Percentiles rank a stretch among this genome's conserved stretches.
These are phyloP conservation scores for Eupithecia vulgata DNA, from an alignment of 2,888 invertebrate species.

Conservation along the genomic window DNA sequence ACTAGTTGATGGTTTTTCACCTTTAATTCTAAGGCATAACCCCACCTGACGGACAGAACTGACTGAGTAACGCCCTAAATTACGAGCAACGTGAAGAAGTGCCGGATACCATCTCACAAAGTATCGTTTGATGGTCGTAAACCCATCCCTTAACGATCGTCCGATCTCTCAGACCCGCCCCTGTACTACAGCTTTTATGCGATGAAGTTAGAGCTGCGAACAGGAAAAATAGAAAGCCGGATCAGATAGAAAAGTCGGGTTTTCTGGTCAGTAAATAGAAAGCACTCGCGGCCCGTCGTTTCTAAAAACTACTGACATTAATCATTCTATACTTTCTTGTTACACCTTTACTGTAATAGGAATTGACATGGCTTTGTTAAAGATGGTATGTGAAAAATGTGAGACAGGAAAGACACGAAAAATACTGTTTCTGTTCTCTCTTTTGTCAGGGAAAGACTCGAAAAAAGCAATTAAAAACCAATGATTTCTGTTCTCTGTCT, in stretches of 20 bases:
- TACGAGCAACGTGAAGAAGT: slow-evolving; percentile 64
- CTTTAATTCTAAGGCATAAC: slow-evolving; percentile 39
- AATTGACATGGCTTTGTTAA: not conserved
- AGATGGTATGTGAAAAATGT: not conserved
- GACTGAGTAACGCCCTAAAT: slow-evolving; percentile 60
- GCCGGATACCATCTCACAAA: slow-evolving; percentile 80
- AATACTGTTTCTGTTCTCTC: no score
- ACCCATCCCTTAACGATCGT: slow-evolving; percentile 81
- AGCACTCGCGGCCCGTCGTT: no score
- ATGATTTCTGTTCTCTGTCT: no score
- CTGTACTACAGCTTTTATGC: slow-evolving; percentile 67
- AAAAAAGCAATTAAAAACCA: no score
- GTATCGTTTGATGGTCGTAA: slow-evolving; percentile 83
- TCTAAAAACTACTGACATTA: no score
- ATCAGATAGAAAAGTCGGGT: not conserved
- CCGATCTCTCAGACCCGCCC: slow-evolving; percentile 75
- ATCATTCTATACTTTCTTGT: no score
- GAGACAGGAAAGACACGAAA: no score
- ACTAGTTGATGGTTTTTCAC: not conserved
- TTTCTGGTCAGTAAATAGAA: not conserved
- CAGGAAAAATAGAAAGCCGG: slow-evolving; percentile 16
- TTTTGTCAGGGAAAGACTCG: no score
- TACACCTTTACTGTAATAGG: not conserved
- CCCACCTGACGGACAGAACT: slow-evolving; percentile 33
- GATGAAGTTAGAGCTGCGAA: slow-evolving; percentile 19